Percentiles rank a stretch among this genome's conserved stretches.
These are phyloP conservation scores for Branchinecta lindahli DNA, from an alignment of 1,140 invertebrate species.

Conservation along the genomic window DNA sequence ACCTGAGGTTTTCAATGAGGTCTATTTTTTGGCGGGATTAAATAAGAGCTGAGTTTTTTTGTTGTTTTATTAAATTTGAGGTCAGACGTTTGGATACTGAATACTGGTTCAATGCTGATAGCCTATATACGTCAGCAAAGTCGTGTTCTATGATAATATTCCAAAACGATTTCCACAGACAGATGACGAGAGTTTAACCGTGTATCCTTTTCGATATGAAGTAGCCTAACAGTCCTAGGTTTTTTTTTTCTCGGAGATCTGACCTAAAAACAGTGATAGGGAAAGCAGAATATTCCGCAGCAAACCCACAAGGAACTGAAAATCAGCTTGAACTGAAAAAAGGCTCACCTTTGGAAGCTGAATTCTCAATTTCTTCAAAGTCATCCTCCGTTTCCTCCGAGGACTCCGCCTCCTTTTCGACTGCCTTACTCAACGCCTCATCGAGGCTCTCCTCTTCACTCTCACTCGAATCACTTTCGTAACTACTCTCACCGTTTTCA, in stretches of 20 bases:
- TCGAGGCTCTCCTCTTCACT: not conserved
- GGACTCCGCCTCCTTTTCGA: not conserved
- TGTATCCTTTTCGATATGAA: too few relatives aligned
- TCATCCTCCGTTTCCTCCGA: not conserved
- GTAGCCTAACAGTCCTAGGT: not conserved
- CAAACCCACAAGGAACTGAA: not conserved
- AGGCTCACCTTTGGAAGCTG: not conserved
- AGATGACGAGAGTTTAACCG: too few relatives aligned
- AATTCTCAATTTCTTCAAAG: not conserved
- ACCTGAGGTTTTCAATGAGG: too few relatives aligned
- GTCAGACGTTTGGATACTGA: too few relatives aligned
- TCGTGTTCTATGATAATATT: too few relatives aligned
- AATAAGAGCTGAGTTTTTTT: too few relatives aligned
- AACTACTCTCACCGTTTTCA: not conserved
- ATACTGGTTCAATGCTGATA: too few relatives aligned
- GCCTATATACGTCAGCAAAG: too few relatives aligned
- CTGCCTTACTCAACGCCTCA: not conserved
- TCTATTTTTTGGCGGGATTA: too few relatives aligned
- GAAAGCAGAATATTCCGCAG: not conserved
- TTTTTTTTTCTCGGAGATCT: not conserved
- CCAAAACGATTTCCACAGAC: too few relatives aligned
- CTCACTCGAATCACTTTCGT: not conserved
- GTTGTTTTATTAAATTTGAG: too few relatives aligned
- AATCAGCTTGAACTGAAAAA: not conserved
- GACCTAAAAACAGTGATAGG: not conserved